phyloP scores from a whole-genome alignment of 2,888 invertebrate genomes.

The Dendrolimus houi region DNA sequence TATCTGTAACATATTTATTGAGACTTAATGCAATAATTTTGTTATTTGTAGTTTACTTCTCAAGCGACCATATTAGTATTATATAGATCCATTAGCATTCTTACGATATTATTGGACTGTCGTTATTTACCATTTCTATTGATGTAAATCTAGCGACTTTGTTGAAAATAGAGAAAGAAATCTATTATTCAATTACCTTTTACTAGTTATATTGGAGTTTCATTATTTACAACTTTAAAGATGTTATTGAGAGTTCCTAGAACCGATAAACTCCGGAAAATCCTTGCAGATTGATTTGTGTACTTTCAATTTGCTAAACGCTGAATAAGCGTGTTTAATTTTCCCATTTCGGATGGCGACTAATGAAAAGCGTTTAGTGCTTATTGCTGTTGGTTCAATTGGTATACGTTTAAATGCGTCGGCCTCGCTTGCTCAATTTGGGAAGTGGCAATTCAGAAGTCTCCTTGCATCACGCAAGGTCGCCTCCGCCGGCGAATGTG shows the following conservation, averaged over 20 bases:
- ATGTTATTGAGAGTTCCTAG: background rate
- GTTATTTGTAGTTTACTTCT: no score
- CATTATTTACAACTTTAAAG: background rate
- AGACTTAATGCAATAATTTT: no score
- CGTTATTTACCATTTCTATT: no score
- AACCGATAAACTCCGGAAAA: constrained; percentile 3
- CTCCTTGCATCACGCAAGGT: constrained; percentile 43
- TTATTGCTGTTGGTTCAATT: background rate
- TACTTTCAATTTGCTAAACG: background rate
- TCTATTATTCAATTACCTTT: no score
- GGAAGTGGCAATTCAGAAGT: constrained; percentile 53
- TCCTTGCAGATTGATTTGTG: constrained; percentile 1
- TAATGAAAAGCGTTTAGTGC: constrained; percentile 12
- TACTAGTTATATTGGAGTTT: no score
- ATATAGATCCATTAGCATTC: no score
- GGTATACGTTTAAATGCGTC: constrained; percentile 1
- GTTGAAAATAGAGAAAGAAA: no score
- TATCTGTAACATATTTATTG: no score
- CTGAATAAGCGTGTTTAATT: constrained; percentile 7
- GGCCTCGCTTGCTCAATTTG: constrained; percentile 43
- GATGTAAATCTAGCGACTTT: no score
- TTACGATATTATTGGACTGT: no score
- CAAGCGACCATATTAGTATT: no score
- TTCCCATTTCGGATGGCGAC: constrained; percentile 10
- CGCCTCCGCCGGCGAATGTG: constrained; percentile 9